A percentile compares a stretch with the other conserved stretches of the same genome.
These are phyloP conservation scores for Leucophenga maculata DNA, from an alignment of 2,888 invertebrate species.

Conservation along the genomic window DNA sequence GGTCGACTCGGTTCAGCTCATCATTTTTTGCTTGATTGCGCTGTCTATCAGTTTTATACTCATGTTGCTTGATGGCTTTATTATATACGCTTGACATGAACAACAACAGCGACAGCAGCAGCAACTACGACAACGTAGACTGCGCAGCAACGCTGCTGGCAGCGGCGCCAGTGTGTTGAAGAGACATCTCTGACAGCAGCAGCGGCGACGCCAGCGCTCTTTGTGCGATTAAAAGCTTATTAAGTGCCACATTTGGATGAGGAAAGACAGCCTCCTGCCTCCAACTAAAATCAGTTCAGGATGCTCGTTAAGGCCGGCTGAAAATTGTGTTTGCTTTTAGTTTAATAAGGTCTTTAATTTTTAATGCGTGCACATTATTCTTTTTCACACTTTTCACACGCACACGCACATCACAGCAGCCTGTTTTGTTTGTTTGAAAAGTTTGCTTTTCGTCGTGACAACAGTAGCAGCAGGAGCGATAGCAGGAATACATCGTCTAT, in stretches of 20 bases:
- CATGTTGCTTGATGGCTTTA: conserved; percentile 7
- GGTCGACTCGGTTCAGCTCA: not conserved
- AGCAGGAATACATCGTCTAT: too few species aligned
- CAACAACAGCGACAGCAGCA: not conserved
- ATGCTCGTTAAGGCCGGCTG: conserved; percentile 10
- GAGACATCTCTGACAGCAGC: not conserved
- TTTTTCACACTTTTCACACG: conserved; percentile 7
- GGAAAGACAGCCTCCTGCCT: conserved; percentile 15
- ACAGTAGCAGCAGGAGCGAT: too few species aligned
- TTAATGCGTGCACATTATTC: conserved; percentile 42
- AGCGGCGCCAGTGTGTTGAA: not conserved
- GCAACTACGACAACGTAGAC: not conserved
- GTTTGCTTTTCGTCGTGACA: too few species aligned
- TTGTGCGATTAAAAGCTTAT: conserved; percentile 57
- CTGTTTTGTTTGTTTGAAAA: too few species aligned
- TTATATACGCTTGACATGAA: not conserved
- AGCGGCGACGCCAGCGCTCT: conserved; percentile 17
- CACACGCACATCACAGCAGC: not conserved
- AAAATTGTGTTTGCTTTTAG: conserved; percentile 48
- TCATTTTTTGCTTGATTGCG: not conserved
- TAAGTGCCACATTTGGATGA: conserved; percentile 45
- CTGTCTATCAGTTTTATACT: not conserved
- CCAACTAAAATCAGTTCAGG: conserved; percentile 28
- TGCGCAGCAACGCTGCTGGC: not conserved
- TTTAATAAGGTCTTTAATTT: conserved; percentile 54